Percentiles rank a stretch among this genome's conserved stretches.
phyloP scores from a whole-genome alignment of 2,113 vertebrate species.

The Brienomyrus longianalis region DNA sequence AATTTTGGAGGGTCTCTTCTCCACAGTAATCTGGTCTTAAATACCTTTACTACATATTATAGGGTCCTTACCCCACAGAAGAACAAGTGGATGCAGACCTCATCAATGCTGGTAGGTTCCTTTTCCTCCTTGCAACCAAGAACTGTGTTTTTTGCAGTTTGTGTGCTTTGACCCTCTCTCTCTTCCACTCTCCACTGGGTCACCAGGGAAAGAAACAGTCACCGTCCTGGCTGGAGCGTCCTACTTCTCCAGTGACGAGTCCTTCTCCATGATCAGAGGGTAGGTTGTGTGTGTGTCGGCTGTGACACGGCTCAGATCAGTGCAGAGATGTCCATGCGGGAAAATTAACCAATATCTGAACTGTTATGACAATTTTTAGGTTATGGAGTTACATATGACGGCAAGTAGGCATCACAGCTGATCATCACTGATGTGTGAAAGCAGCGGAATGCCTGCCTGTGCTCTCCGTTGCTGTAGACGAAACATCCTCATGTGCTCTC shows the following conservation, averaged over 20 bases:
- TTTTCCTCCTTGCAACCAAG: not conserved
- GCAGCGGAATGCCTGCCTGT: too few species aligned
- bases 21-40: not conserved
- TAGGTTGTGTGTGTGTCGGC: constrained; percentile 33
- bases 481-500: not conserved
- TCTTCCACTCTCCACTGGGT: not conserved
- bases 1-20: not conserved
- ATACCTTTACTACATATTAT: not conserved
- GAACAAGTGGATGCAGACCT: constrained; percentile 75
- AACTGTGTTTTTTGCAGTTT: not conserved
- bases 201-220: constrained; percentile 77
- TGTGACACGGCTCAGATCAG: not conserved
- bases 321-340: not conserved
- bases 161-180: not conserved
- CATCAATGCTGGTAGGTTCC: constrained; percentile 75
- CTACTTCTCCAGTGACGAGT: constrained; percentile 82
- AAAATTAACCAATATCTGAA: not conserved
- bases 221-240: constrained; percentile 74
- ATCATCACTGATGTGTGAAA: not conserved
- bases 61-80: constrained; percentile 78
- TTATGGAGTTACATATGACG: not conserved
- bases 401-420: not conserved
- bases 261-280: constrained; percentile 86
- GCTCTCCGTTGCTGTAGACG: not conserved
- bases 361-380: not conserved